A percentile compares a stretch with the other conserved stretches of the same genome.
These are phyloP conservation scores for Scleropages formosus DNA, from an alignment of 2,797 vertebrate species.

Conservation along the genomic window DNA sequence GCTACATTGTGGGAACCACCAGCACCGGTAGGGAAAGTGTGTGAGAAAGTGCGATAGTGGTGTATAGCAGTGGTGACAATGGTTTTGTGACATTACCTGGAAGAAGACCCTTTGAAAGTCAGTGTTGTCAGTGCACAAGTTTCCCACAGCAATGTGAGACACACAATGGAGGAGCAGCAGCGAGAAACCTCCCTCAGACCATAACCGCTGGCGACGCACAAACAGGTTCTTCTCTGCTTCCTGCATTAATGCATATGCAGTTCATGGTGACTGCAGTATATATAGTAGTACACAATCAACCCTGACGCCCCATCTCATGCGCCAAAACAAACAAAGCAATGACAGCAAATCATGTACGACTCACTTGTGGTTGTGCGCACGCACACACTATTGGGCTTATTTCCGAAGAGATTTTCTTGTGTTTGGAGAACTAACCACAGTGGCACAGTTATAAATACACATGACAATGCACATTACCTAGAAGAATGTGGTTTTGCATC, in stretches of 20 bases:
- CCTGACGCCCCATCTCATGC: neutral
- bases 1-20: neutral
- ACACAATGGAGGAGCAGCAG: slow-evolving; percentile 80
- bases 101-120: slow-evolving; percentile 76
- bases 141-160: slow-evolving; percentile 67
- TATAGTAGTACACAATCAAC: neutral
- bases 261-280: neutral
- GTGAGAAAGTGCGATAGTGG: too few relatives aligned
- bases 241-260: slow-evolving; percentile 53
- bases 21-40: neutral
- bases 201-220: slow-evolving; percentile 71
- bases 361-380: neutral
- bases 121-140: slow-evolving; percentile 67
- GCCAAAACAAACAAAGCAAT: neutral
- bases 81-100: slow-evolving; percentile 64
- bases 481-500: too few relatives aligned
- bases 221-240: slow-evolving; percentile 69
- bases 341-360: neutral
- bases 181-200: slow-evolving; percentile 75
- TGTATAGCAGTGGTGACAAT: too few relatives aligned
- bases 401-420: too few relatives aligned
- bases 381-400: neutral
- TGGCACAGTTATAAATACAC: too few relatives aligned
- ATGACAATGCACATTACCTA: too few relatives aligned
- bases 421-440: too few relatives aligned